These are phyloP conservation scores for Sarcophaga bullata DNA, from an alignment of 1,140 invertebrate genomes.

Conservation along the genomic window DNA sequence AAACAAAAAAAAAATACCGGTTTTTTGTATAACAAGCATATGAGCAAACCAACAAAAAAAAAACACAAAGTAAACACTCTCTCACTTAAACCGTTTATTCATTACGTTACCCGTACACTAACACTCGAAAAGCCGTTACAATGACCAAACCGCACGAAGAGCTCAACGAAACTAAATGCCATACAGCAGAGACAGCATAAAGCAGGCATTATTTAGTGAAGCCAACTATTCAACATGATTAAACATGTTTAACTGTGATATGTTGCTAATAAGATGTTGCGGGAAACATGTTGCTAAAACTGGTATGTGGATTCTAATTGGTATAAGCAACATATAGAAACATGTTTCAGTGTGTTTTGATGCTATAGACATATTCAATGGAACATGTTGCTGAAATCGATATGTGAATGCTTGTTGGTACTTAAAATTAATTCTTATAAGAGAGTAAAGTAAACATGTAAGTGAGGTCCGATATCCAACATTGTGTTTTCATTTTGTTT, in stretches of 20 bases:
- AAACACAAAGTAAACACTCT: not conserved
- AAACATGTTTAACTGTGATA: too few relatives aligned
- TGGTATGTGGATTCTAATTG: too few relatives aligned
- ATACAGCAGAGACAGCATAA: not conserved
- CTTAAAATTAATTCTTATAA: not conserved
- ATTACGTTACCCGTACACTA: not conserved
- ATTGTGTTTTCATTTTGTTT: not conserved
- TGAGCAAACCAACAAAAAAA: too few relatives aligned
- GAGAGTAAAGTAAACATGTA: not conserved
- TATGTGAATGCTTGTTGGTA: not conserved
- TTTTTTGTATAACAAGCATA: not conserved
- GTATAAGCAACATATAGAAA: too few relatives aligned
- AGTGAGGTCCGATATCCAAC: not conserved
- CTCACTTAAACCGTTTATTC: not conserved
- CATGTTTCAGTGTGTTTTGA: not conserved
- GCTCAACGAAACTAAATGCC: constrained; percentile 3
- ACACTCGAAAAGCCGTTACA: not conserved
- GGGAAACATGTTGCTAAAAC: not conserved
- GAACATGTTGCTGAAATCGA: not conserved
- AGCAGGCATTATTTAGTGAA: not conserved
- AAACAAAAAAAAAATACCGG: not conserved
- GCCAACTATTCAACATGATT: too few relatives aligned
- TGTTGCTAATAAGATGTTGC: too few relatives aligned
- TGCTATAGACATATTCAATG: too few relatives aligned
- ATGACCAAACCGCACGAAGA: constrained; percentile 9